Percentiles rank a stretch among this genome's conserved stretches.
phyloP scores from a whole-genome alignment of 2,113 vertebrate genomes.

The Ciconia maguari region DNA sequence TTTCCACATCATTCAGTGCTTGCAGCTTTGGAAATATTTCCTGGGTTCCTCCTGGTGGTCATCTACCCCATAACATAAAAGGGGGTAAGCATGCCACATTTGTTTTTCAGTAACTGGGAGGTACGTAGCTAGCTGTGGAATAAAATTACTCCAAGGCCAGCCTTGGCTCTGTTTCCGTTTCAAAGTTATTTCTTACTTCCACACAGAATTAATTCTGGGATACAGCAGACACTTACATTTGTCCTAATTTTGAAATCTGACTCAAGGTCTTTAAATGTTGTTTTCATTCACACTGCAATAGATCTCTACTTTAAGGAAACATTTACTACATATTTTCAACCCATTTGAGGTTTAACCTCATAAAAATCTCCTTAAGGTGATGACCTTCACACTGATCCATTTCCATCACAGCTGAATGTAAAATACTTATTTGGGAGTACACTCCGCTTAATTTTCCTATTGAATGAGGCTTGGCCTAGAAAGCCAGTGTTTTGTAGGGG shows the following conservation, averaged over 20 bases:
- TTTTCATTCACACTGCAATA: slow-evolving; percentile 21
- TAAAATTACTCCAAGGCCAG: slow-evolving; percentile 32
- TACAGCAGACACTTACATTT: slow-evolving; percentile 49
- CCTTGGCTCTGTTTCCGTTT: slow-evolving; percentile 45
- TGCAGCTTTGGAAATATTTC: not conserved
- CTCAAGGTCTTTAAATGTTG: slow-evolving; percentile 14
- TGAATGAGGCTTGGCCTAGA: not conserved
- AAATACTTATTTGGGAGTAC: not conserved
- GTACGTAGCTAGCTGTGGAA: not conserved
- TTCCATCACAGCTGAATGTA: not conserved
- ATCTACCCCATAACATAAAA: not conserved
- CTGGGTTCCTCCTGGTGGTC: not conserved
- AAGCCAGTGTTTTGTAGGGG: not conserved
- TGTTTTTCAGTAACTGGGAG: not conserved
- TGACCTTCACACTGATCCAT: not conserved
- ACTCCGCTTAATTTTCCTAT: not conserved
- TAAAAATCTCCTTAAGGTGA: slow-evolving; percentile 1
- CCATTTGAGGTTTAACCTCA: not conserved
- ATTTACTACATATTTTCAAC: not conserved
- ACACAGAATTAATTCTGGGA: slow-evolving; percentile 32
- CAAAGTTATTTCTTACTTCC: slow-evolving; percentile 45
- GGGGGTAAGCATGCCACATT: not conserved
- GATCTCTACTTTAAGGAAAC: not conserved
- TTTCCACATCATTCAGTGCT: not conserved
- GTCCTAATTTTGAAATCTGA: slow-evolving; percentile 55